Evolutionary conservation across 2,113 vertebrate genomes (phyloP), one percentile per base, ranked within the genome.

Genomic region (Tamias sibiricus): DNA sequence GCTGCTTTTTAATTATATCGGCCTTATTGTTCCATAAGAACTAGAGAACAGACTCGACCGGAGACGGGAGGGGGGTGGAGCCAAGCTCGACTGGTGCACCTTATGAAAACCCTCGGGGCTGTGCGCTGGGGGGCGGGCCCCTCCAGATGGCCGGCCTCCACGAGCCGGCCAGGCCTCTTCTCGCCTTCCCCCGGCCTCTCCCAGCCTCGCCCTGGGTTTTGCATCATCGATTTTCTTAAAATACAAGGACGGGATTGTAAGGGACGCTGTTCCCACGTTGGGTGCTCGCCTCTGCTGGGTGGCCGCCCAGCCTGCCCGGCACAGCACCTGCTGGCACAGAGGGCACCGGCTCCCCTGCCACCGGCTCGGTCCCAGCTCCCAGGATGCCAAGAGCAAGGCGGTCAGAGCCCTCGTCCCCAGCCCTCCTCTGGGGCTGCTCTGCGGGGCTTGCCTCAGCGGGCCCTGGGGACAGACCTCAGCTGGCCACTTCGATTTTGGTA

Each of bases 101-200:
- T 47, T 47, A 5, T 5, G 5, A 47, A 47, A 47, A n/a, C n/a
- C n/a, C n/a, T n/a, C n/a, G n/a, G n/a, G n/a, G n/a, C n/a, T n/a
- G 97, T 97, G 81, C 95, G 93, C 95, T 62, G 94, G 97, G 94
- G 97, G 82, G 97, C 94, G 84, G 98, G 69, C 75, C 76, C 87
- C 85, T 97, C 95, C 98, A 97, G 97, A 98, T 96, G 97, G 97
- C 97, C 93, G 66, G 92, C 91, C 97, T 97, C 97, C 97, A 95
- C 74, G 26, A 95, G 81, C 77, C 88, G 1, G 54, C 47, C 2
- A n/a, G n/a, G 11, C 11, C 11, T 74, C 96, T 97, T 92, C 96
- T 97, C 95, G 94, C 97, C 96, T 97, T 97, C 97, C 95, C 88
- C 92, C 95, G 24, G 16, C 47, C 47, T 49, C 97, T 95, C 88